Base-by-base conservation (phyloP, 2,888 invertebrate species). In the Bugulina stolonifera region DNA sequence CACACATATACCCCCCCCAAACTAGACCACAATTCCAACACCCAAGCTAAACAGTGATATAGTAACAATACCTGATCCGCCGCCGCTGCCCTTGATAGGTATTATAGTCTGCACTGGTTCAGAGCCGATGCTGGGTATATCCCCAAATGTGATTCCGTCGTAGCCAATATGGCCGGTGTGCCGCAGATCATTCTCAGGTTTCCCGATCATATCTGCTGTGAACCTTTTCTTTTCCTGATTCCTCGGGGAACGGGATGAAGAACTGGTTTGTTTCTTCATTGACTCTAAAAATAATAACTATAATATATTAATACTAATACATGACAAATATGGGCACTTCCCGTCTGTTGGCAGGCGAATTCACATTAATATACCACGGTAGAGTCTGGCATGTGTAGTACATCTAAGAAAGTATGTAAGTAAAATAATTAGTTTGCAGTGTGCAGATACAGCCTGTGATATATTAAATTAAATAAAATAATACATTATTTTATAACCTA, bases 71-170 rank as follows among this genome's bases (percentile, higher is more conserved):
- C 55, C 55, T 55, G 25, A 18, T 29, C 64, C 64, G 5, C 25
- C 22, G 5, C 10, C 23, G 23, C 23, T 57, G 5, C 57, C 57
- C 32, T 64, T 64, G 64, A 64, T 64, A 14, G 64, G 64, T 14
- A 64, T 14, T 14, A 64, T 64, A 22, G 25, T 64, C 27, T 64
- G 25, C n/a, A 64, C 64, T 29, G 64, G 64, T 5, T 64, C 64
- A 1, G 27, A 32, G 3, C 70, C 70, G 29, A 70, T 72, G 58
- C 29, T 89, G 71, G 90, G 89, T 58, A 99, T 90, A 84, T 99
- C 95, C 1, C 98, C 98, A 84, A 99, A 99, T 81, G 93, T 93
- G 35, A 94, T 94, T 0, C 98, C 98, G 84, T 99, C 98, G 58
- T 95, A 88, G 0, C 98, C 98, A 18, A 99, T 94, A 83, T 99